Percentiles rank a stretch among this genome's conserved stretches.
phyloP scores from a whole-genome alignment of 2,113 vertebrate genomes.

The Eurypyga helias region DNA sequence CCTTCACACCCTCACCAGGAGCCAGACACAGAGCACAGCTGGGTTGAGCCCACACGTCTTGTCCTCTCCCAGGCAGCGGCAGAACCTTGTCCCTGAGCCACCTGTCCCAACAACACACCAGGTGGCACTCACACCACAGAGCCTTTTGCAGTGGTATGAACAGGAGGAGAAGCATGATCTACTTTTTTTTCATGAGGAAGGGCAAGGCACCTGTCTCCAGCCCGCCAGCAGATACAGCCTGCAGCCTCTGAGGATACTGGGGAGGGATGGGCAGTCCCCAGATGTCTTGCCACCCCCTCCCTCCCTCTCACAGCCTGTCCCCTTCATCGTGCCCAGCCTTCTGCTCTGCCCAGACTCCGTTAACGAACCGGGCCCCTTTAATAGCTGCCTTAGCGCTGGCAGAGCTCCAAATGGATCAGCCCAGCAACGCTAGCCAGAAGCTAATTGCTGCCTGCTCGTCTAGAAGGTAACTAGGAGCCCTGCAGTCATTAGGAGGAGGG shows the following conservation, averaged over 20 bases:
- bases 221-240: background rate
- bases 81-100: background rate
- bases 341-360: background rate
- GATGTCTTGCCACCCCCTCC: background rate
- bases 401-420: background rate
- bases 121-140: background rate
- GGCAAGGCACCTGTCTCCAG: background rate
- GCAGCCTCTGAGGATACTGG: no score
- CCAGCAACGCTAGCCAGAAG: background rate
- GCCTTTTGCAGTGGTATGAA: background rate
- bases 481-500: background rate
- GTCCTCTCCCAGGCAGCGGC: background rate
- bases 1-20: background rate
- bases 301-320: background rate
- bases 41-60: background rate
- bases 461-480: background rate
- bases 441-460: slow-evolving; percentile 5
- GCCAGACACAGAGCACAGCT: fast-evolving
- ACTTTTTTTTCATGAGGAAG: background rate
- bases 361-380: fast-evolving
- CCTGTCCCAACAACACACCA: background rate
- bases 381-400: background rate
- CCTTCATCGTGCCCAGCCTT: fast-evolving
- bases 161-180: background rate
- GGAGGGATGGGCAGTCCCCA: fast-evolving